These are phyloP conservation scores for Vipera latastei DNA, from an alignment of 2,797 vertebrate species.

Conservation along the genomic window DNA sequence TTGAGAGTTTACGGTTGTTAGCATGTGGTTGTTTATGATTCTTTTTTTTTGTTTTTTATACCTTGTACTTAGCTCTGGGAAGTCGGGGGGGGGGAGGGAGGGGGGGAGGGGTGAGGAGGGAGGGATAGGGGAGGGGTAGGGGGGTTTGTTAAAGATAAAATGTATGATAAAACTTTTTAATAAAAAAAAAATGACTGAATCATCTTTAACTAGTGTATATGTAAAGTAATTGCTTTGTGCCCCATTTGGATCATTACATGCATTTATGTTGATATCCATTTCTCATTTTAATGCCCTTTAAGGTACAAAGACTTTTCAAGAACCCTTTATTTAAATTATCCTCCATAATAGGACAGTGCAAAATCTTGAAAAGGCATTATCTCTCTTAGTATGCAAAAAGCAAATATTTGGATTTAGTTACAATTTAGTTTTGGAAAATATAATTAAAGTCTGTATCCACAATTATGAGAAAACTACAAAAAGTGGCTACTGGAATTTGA, in stretches of 20 bases:
- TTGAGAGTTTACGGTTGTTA: too few species aligned
- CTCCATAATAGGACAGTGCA: background rate
- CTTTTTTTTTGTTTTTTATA: too few species aligned
- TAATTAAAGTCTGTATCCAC: conserved; percentile 21
- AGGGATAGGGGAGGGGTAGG: too few species aligned
- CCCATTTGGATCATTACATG: background rate
- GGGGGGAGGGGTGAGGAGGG: too few species aligned
- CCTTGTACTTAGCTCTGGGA: too few species aligned
- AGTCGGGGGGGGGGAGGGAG: too few species aligned
- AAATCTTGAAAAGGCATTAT: background rate
- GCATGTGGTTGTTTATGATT: too few species aligned
- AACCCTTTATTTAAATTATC: background rate
- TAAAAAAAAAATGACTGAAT: background rate
- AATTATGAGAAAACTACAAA: conserved; percentile 24
- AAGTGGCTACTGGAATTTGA: background rate
- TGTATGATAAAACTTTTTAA: too few species aligned
- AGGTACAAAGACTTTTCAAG: background rate
- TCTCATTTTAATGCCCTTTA: background rate
- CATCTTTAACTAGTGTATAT: background rate
- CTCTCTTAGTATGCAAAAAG: conserved; percentile 27
- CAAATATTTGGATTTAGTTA: conserved; percentile 45
- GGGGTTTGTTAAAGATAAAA: too few species aligned
- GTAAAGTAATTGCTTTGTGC: background rate
- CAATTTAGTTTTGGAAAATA: conserved; percentile 42
- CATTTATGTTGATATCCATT: background rate